Conservation (phyloP, 2,888 invertebrate genomes). For the Machimus rusticus region DNA sequence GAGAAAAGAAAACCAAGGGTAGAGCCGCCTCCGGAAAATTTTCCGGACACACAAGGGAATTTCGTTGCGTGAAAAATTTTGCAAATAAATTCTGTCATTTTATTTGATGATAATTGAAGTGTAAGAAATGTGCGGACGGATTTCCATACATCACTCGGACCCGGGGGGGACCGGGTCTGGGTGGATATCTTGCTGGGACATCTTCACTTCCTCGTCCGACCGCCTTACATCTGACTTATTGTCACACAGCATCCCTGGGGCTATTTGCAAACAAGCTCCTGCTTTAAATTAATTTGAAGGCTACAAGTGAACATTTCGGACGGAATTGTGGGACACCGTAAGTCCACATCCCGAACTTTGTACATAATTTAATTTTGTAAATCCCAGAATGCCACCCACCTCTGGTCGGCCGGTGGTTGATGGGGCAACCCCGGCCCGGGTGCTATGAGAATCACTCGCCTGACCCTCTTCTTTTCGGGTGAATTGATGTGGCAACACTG, state of each 20-base stretch:
- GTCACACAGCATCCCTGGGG: constrained; percentile 22
- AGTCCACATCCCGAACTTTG: constrained; percentile 40
- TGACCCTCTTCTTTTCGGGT: constrained; percentile 28
- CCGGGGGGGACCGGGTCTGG: background rate
- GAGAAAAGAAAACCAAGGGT: background rate
- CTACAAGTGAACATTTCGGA: constrained; percentile 41
- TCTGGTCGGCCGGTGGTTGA: background rate
- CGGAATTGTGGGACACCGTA: constrained; percentile 38
- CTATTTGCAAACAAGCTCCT: constrained; percentile 21
- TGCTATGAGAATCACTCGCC: background rate
- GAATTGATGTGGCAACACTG: constrained; percentile 42
- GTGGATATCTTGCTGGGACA: background rate
- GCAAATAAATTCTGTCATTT: background rate
- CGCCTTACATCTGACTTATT: constrained; percentile 21
- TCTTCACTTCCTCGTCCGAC: background rate
- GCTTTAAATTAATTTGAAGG: constrained; percentile 45
- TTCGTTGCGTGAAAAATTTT: background rate
- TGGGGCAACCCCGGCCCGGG: background rate
- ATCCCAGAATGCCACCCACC: constrained; percentile 22
- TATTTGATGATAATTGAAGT: constrained; percentile 40
- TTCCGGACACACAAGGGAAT: constrained; percentile 3
- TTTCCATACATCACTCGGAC: background rate
- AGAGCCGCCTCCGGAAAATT: background rate
- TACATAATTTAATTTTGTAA: constrained; percentile 46
- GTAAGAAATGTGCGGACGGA: constrained; percentile 1